phyloP scores from a whole-genome alignment of 2,888 invertebrate genomes.

The Amorpha juglandis region DNA sequence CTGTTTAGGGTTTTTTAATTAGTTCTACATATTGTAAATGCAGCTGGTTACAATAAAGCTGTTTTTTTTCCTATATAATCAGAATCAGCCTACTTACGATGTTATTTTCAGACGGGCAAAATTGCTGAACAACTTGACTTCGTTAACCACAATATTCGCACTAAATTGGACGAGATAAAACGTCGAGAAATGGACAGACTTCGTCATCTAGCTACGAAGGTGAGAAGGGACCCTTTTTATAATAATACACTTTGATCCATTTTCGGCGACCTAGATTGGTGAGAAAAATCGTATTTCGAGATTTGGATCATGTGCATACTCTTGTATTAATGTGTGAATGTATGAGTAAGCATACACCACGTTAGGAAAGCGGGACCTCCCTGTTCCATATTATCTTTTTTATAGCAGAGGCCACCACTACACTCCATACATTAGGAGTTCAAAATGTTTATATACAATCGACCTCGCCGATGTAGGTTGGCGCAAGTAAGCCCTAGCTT shows the following conservation, averaged over 20 bases:
- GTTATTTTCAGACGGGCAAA: conserved; percentile 89
- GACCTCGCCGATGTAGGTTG: too few species aligned
- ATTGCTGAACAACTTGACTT: conserved; percentile 96
- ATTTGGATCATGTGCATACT: not conserved
- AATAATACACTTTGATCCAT: not conserved
- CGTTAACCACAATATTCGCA: conserved; percentile 94
- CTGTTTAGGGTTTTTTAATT: too few species aligned
- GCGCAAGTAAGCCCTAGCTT: too few species aligned
- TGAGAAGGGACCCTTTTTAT: conserved; percentile 35
- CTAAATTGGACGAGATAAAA: conserved; percentile 96
- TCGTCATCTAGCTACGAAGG: conserved; percentile 87
- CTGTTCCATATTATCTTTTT: too few species aligned
- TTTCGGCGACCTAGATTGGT: not conserved
- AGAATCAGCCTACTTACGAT: not conserved
- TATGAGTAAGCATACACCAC: not conserved
- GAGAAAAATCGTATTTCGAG: not conserved
- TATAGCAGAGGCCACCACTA: too few species aligned
- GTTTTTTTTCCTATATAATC: not conserved
- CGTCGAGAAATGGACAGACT: conserved; percentile 93
- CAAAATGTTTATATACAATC: too few species aligned
- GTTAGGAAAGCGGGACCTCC: too few species aligned
- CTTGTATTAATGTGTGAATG: not conserved
- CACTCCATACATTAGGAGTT: too few species aligned
- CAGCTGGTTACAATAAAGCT: too few species aligned
- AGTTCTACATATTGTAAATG: too few species aligned